A percentile compares a stretch with the other conserved stretches of the same genome.
Evolutionary conservation across 2,888 invertebrate species (phyloP).

Genomic region (Strigamia transsilvanica): DNA sequence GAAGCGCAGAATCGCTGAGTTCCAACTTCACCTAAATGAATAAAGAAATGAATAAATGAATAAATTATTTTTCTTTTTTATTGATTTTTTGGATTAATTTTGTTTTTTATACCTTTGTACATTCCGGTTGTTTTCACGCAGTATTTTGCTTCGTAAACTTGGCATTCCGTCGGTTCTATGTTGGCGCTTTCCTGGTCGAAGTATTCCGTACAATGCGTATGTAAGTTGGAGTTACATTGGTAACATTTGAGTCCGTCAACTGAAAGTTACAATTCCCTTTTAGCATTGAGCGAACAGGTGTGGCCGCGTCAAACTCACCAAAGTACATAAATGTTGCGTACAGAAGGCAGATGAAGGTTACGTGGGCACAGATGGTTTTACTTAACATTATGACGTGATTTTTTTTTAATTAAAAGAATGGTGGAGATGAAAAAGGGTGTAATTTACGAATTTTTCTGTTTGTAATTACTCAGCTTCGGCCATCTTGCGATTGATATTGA

Average conservation of each 20-base stretch:
- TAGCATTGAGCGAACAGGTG: background rate
- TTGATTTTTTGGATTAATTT: too few relatives aligned
- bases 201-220: slow-evolving; percentile 48
- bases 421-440: too few relatives aligned
- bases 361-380: background rate
- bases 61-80: too few relatives aligned
- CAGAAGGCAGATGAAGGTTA: background rate
- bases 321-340: background rate
- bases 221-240: slow-evolving; percentile 51
- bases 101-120: slow-evolving; percentile 65
- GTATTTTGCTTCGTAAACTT: slow-evolving; percentile 80
- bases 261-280: background rate
- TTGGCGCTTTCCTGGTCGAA: slow-evolving; percentile 61
- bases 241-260: slow-evolving; percentile 50
- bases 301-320: background rate
- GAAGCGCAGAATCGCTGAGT: slow-evolving; percentile 88
- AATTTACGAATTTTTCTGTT: too few relatives aligned
- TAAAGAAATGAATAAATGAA: slow-evolving; percentile 9
- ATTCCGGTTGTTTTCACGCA: slow-evolving; percentile 90
- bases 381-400: background rate
- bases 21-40: slow-evolving; percentile 79
- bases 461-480: too few relatives aligned
- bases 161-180: slow-evolving; percentile 69
- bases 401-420: too few relatives aligned
- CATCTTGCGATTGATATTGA: background rate